Evolutionary conservation across 2,797 vertebrate species (phyloP).

Genomic region (Neosilurus mollespiculum): DNA sequence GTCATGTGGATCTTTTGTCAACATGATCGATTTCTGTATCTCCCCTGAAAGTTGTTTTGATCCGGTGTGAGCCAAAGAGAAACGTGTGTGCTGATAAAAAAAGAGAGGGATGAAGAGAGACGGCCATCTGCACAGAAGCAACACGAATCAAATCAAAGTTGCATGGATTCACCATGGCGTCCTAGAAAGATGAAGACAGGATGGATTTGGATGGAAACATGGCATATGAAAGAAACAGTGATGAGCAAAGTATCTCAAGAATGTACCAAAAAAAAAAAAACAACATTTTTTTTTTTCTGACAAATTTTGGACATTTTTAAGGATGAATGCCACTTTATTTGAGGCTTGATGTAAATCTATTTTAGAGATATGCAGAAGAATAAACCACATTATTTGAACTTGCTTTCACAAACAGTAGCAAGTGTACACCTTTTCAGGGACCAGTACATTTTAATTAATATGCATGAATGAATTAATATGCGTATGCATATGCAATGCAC

Average conservation of each 20-base stretch:
- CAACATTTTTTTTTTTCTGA: background rate
- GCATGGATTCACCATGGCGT: constrained; percentile 42
- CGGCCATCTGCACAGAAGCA: constrained; percentile 54
- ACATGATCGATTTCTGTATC: constrained; percentile 59
- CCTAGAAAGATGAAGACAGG: constrained; percentile 36
- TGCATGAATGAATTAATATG: background rate
- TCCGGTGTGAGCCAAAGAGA: constrained; percentile 42
- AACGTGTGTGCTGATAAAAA: constrained; percentile 21
- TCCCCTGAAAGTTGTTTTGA: constrained; percentile 56
- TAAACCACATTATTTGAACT: background rate
- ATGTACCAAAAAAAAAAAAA: background rate
- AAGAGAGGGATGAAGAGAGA: constrained; percentile 51
- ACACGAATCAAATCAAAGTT: constrained; percentile 53
- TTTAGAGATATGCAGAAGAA: constrained; percentile 6
- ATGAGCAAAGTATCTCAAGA: background rate
- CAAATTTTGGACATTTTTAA: background rate
- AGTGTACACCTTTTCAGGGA: background rate
- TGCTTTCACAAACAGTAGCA: background rate
- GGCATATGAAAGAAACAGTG: constrained; percentile 8
- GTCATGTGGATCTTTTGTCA: constrained; percentile 53
- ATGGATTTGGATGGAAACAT: constrained; percentile 10
- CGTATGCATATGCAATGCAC: background rate
- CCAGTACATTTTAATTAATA: background rate
- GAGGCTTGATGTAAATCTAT: background rate
- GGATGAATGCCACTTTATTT: background rate